Evolutionary conservation across 2,888 invertebrate genomes (phyloP).

Genomic region (Deilephila elpenor): DNA sequence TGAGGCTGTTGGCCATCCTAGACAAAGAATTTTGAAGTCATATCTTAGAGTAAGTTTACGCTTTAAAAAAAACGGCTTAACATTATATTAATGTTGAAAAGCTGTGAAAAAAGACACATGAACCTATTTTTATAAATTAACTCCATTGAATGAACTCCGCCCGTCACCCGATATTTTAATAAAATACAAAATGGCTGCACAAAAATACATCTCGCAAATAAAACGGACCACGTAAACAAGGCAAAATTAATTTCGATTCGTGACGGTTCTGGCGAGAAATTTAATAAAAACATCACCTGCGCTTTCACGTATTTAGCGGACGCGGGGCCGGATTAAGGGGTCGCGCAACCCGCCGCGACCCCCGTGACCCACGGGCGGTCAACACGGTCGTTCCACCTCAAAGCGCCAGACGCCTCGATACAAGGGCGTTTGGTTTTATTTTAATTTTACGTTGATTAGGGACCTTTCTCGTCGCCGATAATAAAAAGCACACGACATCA

Average conservation of each 20-base stretch:
- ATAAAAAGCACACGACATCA: conserved; percentile 17
- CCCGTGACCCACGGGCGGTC: conserved; percentile 18
- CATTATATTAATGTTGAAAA: too few species aligned
- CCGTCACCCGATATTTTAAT: conserved; percentile 5
- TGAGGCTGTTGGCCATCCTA: too few species aligned
- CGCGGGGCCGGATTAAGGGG: conserved; percentile 44
- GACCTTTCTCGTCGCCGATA: conserved; percentile 4
- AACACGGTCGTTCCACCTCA: conserved; percentile 22
- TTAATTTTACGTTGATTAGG: conserved; percentile 24
- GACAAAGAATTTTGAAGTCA: too few species aligned
- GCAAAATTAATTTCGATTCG: conserved; percentile 66
- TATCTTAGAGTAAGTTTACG: too few species aligned
- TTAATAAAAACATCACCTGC: conserved; percentile 78
- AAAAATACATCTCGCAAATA: conserved; percentile 37
- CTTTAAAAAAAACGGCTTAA: too few species aligned
- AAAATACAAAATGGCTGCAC: conserved; percentile 52
- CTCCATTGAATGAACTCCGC: neutral
- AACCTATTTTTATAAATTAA: neutral
- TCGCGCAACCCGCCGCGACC: conserved; percentile 2
- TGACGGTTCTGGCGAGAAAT: conserved; percentile 60
- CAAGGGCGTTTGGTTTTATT: conserved; percentile 13
- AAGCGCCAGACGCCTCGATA: neutral
- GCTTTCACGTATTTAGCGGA: conserved; percentile 48
- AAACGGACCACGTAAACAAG: conserved; percentile 49
- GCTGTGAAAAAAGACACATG: neutral